Base-by-base conservation (phyloP, 2,113 vertebrate genomes). In the Nettapus auritus region DNA sequence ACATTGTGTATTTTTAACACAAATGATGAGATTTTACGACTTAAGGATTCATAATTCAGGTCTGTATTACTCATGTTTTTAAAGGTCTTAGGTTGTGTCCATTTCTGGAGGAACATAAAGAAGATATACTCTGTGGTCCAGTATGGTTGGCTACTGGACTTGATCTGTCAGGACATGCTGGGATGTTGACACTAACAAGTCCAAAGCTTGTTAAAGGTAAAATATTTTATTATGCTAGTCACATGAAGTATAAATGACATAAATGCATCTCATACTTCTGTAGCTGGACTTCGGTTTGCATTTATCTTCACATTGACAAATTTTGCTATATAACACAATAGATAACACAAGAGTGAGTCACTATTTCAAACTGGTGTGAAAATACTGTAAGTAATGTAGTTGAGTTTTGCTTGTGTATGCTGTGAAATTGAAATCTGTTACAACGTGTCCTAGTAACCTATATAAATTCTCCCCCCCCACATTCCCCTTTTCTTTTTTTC, bases 131-230 rank as follows among this genome's bases (percentile, higher is more conserved):
- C 31, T 99, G 99, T 89, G 99, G 99, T 66, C 99, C 99, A 7
- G 99, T 99, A 34, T 99, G 99, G 99, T 96, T 99, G 95, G 99
- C 99, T 97, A 99, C 99, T 97, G 99, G 99, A 59, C 98, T 99
- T 94, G 99, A 99, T 96, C 98, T 99, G 4, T 99, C 99, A 42
- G 99, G 99, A 73, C 99, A 99, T 88, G 99, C 99, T 38, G 99
- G 99, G 87, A 99, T 99, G 99, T 97, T 99, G 91, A 99, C 99
- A 52, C 97, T 99, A 94, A 99, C 99, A 85, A 99, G 99, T 94
- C 99, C 99, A 94, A 99, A 99, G 96, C 98, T 99, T 93, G 99
- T 99, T 89, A 99, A 99, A 99, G 99, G 99, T 99, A 97, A 97
- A 63, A 28, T 59, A 44, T 9, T 82, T 70, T 80, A 46, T 93